Evolutionary conservation across 1,140 invertebrate genomes (phyloP).

Genomic region (Drosophila fuyamai): DNA sequence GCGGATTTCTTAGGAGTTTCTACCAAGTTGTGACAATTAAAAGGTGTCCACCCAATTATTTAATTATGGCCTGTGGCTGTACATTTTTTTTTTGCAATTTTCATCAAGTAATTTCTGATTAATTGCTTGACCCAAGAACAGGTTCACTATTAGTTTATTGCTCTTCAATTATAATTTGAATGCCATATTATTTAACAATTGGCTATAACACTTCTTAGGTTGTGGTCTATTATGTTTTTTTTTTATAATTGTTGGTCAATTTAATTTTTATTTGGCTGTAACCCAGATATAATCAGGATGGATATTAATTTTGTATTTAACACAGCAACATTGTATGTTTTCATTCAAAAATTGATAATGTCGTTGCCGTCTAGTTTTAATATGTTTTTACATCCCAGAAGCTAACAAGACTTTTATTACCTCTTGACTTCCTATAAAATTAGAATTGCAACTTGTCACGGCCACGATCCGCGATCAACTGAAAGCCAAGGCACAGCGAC

Average conservation of each 20-base stretch:
- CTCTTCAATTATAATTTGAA: no score
- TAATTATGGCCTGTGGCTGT: slow-evolving; percentile 9
- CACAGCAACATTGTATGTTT: no score
- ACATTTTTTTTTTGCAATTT: background rate
- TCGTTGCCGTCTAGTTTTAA: no score
- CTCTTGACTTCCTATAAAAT: slow-evolving; percentile 7
- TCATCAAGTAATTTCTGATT: background rate
- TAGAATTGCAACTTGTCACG: slow-evolving; percentile 49
- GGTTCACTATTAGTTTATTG: background rate
- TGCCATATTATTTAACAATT: no score
- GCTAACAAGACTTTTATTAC: background rate
- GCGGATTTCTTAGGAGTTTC: slow-evolving; percentile 12
- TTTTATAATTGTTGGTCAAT: no score
- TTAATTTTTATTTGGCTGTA: no score
- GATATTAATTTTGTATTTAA: no score
- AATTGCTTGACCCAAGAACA: background rate
- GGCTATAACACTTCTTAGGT: no score
- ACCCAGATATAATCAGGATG: no score
- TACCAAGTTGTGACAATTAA: slow-evolving; percentile 25
- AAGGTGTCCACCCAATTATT: slow-evolving; percentile 23
- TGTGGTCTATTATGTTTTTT: no score
- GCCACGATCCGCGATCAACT: slow-evolving; percentile 53
- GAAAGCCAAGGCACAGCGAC: slow-evolving; percentile 26
- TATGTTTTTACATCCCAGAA: background rate
- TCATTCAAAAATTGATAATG: background rate